phyloP scores from a whole-genome alignment of 1,140 invertebrate genomes.

The Drosophila orena region DNA sequence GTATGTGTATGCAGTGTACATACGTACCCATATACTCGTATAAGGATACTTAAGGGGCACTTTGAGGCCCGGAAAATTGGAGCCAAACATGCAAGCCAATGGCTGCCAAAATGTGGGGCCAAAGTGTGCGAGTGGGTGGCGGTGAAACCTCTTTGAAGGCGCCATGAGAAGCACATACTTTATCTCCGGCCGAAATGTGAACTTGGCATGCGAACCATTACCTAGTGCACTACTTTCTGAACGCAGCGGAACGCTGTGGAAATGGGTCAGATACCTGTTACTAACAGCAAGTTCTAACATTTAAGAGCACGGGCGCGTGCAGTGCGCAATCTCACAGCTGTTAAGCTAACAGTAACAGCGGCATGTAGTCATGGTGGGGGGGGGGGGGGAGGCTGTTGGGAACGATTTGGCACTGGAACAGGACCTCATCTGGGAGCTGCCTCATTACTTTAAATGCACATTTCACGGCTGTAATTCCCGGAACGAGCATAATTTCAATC shows the following conservation, averaged over 20 bases:
- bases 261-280: conserved; percentile 16
- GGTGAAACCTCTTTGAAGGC: conserved; percentile 39
- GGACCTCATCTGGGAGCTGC: background rate
- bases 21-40: too few relatives aligned
- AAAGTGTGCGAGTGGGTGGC: background rate
- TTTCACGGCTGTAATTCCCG: conserved; percentile 8
- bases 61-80: conserved; percentile 14
- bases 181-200: conserved; percentile 53
- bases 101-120: background rate
- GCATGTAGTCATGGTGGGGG: too few relatives aligned
- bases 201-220: conserved; percentile 58
- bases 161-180: conserved; percentile 61
- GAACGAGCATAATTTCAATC: conserved; percentile 10
- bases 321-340: conserved; percentile 58
- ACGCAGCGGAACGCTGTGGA: conserved; percentile 28
- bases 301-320: conserved; percentile 49
- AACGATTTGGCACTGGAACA: conserved; percentile 21
- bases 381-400: too few relatives aligned
- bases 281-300: conserved; percentile 61
- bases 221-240: conserved; percentile 51
- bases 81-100: conserved; percentile 41
- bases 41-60: conserved; percentile 4
- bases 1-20: background rate
- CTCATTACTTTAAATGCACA: conserved; percentile 3
- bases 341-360: conserved; percentile 30